phyloP scores from a whole-genome alignment of 2,888 invertebrate species.

The Dasypogon diadema region DNA sequence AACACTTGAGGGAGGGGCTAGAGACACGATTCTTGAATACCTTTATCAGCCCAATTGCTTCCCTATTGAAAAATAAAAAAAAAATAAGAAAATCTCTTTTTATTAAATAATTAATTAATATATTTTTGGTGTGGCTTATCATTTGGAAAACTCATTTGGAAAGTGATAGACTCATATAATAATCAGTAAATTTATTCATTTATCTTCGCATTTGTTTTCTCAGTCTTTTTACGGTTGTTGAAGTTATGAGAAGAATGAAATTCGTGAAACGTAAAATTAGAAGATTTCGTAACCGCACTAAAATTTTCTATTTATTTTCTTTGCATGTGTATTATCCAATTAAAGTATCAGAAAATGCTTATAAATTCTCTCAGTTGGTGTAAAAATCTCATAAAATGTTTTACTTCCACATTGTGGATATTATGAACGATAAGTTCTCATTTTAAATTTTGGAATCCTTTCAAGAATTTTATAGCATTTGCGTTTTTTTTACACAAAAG shows the following conservation, averaged over 20 bases:
- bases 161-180: background rate
- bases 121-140: constrained; percentile 46
- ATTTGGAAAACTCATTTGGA: background rate
- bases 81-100: constrained; percentile 9
- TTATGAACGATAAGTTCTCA: background rate
- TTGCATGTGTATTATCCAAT: no score
- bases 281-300: constrained; percentile 9
- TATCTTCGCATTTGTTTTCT: constrained; percentile 16
- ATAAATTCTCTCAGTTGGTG: no score
- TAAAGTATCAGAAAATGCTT: no score
- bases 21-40: constrained; percentile 58
- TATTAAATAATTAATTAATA: background rate
- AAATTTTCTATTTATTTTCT: no score
- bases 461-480: background rate
- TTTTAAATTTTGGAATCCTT: background rate
- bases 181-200: constrained; percentile 1
- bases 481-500: background rate
- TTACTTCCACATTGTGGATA: no score
- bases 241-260: background rate
- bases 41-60: constrained; percentile 69
- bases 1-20: constrained; percentile 57
- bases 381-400: no score
- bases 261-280: constrained; percentile 35
- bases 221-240: constrained; percentile 3
- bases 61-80: constrained; percentile 63